Evolutionary conservation across 2,888 invertebrate genomes (phyloP), one percentile per base, ranked within the genome.

Genomic region (Caenorhabditis sp.): DNA sequence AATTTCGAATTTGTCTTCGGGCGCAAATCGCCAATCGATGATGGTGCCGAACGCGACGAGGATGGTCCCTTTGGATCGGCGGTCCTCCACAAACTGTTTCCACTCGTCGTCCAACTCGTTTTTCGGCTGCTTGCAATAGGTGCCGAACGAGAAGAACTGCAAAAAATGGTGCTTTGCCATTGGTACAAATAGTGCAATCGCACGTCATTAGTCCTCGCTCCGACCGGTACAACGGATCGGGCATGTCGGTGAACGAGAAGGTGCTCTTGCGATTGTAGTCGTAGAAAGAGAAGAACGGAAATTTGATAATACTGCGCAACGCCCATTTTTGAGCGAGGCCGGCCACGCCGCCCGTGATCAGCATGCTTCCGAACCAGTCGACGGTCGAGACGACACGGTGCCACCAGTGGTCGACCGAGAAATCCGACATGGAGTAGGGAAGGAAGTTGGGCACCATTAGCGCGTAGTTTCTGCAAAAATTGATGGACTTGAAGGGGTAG

Each of bases 241-340:
- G 76, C 76, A 76, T 76, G 50, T 76, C 76, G 1, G 76, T 76
- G 32, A 75, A 75, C 1, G 62, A 43, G 17, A 75, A 75, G 0
- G 62, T 26, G 26, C 75, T 75, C 27, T 17, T 6, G 9, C 75
- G 26, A 56, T 62, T 68, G 30, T 56, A 75, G 26, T 75, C 68
- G 27, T 68, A 68, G 24, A 75, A 75, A 13, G 75, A 75, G 15
- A 75, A 75, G 22, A 22, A 68, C 13, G 75, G 75, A 24, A 75
- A 68, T 9, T 35, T 43, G 27, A 68, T 52, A 1, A 75, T 17
- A 26, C 56, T 68, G n/a, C 68, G 17, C 1, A 75, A 35, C 8
- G 68, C 75, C 75, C 75, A 75, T 58, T 75, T 75, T 17, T 68
- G 68, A 22, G 75, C 68, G 6, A 68, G 39, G 11, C 53, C 68